phyloP scores from a whole-genome alignment of 1,140 invertebrate genomes.

The Trigoniulus corallinus region DNA sequence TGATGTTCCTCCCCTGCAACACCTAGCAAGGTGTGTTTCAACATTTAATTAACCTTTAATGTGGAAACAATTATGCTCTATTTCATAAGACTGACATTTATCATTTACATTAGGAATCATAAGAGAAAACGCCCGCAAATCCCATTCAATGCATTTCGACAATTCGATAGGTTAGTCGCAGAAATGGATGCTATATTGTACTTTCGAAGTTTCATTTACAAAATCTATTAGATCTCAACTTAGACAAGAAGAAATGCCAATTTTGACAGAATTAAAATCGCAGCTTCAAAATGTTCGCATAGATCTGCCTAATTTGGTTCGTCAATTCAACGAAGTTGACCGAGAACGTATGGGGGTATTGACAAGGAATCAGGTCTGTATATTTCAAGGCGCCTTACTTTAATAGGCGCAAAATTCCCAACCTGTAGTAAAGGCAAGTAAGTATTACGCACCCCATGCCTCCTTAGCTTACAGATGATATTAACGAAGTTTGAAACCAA shows the following conservation, averaged over 20 bases:
- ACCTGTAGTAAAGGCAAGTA: too few relatives aligned
- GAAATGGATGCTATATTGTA: background rate
- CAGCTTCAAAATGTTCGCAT: background rate
- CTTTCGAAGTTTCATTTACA: background rate
- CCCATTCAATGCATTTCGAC: background rate
- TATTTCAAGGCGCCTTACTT: background rate
- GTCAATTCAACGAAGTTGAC: background rate
- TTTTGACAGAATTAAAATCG: background rate
- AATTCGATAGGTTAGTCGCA: background rate
- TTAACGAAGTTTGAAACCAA: too few relatives aligned
- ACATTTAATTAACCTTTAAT: background rate
- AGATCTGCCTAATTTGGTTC: background rate
- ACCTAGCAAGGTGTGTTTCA: background rate
- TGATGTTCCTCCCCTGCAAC: background rate
- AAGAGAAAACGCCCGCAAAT: background rate
- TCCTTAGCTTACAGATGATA: too few relatives aligned
- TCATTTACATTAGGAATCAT: background rate
- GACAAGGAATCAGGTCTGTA: background rate
- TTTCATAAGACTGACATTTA: background rate
- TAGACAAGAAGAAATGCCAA: background rate
- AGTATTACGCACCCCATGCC: too few relatives aligned
- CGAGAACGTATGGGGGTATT: background rate
- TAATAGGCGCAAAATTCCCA: too few relatives aligned
- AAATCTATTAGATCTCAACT: background rate
- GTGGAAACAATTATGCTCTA: background rate